Percentiles rank a stretch among this genome's conserved stretches.
Evolutionary conservation across 2,888 invertebrate genomes (phyloP).

Genomic region (Andrena praecox): DNA sequence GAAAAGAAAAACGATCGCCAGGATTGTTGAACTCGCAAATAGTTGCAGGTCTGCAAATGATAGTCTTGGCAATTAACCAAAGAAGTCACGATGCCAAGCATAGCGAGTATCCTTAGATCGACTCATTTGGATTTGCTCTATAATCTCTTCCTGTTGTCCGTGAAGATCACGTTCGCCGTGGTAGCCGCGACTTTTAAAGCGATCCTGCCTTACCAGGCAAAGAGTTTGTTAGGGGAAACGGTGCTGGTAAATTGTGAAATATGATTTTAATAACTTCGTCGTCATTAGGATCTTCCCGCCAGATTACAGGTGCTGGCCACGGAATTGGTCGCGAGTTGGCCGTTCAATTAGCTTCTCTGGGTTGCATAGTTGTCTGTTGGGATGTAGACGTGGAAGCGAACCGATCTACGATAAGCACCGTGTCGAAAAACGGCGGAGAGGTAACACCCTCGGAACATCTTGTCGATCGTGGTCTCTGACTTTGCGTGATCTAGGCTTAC

Average conservation of each 20-base stretch:
- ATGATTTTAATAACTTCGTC: neutral
- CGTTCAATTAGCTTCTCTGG: constrained; percentile 74
- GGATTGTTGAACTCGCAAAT: no score
- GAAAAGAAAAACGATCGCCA: neutral
- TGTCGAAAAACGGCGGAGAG: constrained; percentile 78
- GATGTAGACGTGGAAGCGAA: constrained; percentile 75
- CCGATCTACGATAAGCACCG: constrained; percentile 71
- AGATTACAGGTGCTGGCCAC: constrained; percentile 81
- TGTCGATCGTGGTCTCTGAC: neutral
- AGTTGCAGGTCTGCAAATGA: no score
- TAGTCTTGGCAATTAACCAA: neutral
- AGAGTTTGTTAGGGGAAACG: constrained; percentile 84
- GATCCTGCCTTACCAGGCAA: constrained; percentile 83
- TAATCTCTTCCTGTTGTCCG: constrained; percentile 74
- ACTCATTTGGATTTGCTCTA: constrained; percentile 45
- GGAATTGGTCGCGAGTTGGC: constrained; percentile 81
- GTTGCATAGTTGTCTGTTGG: constrained; percentile 80
- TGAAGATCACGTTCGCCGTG: constrained; percentile 74
- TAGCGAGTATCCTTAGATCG: constrained; percentile 25
- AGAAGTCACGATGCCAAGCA: constrained; percentile 1
- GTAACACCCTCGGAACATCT: constrained; percentile 27
- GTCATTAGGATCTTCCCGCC: neutral
- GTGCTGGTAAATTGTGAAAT: constrained; percentile 81
- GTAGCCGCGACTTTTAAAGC: constrained; percentile 78
- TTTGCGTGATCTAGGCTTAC: constrained; percentile 71